Evolutionary conservation across 2,113 vertebrate species (phyloP), one percentile per base, ranked within the genome.

Genomic region (Herpailurus yagouaroundi): DNA sequence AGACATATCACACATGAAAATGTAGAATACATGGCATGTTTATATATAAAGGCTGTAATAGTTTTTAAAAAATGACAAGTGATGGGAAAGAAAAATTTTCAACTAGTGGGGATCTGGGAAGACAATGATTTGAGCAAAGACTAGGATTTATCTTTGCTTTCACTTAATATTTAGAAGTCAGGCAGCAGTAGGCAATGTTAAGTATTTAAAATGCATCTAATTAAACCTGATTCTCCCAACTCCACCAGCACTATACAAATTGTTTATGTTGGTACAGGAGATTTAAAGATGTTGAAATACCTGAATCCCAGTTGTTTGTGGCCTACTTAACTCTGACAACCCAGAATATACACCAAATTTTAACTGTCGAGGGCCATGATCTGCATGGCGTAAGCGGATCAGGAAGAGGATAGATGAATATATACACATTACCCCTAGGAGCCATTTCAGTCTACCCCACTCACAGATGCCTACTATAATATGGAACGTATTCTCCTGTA

Each of bases 1-100:
- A 96, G 45, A 97, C 84, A 91, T 76, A 73, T 84, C 92, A 98
- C 55, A 88, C 57, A 95, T 16, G 68, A 95, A 87, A 94, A 95
- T 68, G 31, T 93, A 77, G 89, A 79, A 96, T 79, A 91, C 52
- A 93, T 92, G 74, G 55, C 19, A 91, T 68, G 76, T 91, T 95
- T 96, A 87, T 82, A 86, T 76, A 64, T 83, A 83, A 94, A 94
- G 27, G 36, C 23, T 87, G 1, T 16, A 87, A 25, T 23, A n/a
- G 4, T 45, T 45, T 79, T 86, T 63, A 87, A 1, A 89, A 1
- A 89, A 81, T 94, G 64, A 84, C 69, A 91, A 13, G 19, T 88
- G 81, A 55, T 89, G 36, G 31, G 33, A 92, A 89, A 89, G 82
- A 76, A 33, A 57, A 96, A 92, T 38, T 88, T 95, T 83, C 74